Evolutionary conservation across 2,797 vertebrate species (phyloP), one percentile per base, ranked within the genome.

Genomic region (Anguilla pacifica): DNA sequence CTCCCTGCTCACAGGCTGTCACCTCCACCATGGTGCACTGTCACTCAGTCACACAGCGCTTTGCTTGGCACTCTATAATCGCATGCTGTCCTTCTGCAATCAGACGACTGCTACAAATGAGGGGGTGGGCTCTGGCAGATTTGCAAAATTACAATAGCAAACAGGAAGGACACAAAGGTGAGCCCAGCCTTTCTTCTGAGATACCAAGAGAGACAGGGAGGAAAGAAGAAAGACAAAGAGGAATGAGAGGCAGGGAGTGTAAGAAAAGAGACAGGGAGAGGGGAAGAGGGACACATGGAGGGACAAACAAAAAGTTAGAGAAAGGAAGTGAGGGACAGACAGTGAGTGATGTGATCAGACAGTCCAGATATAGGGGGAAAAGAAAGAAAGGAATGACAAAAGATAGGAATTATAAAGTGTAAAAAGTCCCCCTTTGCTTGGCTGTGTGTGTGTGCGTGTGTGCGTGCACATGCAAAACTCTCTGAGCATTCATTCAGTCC

Each of bases 81-180:
- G 72, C 84, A 84, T 88, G 88, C 89, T 46, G 49, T 82, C 83
- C 70, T 53, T 61, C 39, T 87, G 86, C 88, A 89, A 87, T 89
- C 88, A 89, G 81, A 57, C n/a, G 39, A 51, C 86, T 82, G 57
- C 57, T 64, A 85, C 87, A 88, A 85, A 70, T 57, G 84, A 85
- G 55, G 84, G 72, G 87, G 74, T 39, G 84, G 84, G 70, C 77
- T 43, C 74, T 49, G 83, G 83, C 70, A 79, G 15, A 89, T 89
- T 89, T 89, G 87, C 88, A 86, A 87, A 89, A 87, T 89, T 87
- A 87, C 86, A 89, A 86, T 87, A 89, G 87, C 84, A 86, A 82
- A 72, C 84, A 59, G 72, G 25, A 85, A 82, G 87, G 84, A 85
- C 87, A 39, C 70, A 13, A 31, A 35, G 31, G 10, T 74, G 31